Conservation (phyloP, 2,113 vertebrate species). For the Aplodontia rufa region DNA sequence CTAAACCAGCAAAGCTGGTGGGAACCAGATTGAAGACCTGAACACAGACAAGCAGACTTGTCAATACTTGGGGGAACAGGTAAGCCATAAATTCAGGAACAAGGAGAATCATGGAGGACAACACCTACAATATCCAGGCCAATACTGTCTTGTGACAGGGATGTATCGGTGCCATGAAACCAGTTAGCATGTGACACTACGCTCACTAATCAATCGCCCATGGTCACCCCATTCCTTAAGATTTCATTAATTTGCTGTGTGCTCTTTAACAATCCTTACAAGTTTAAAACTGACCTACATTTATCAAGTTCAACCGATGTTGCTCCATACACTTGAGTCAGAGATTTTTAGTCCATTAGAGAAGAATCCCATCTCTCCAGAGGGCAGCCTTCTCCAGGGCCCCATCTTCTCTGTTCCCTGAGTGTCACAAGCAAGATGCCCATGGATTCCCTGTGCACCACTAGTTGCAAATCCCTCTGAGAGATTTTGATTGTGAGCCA, state of each 20-base stretch:
- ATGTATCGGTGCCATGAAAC: neutral
- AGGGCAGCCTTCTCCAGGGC: neutral
- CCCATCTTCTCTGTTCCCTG: neutral
- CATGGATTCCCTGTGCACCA: neutral
- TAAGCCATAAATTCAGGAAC: neutral
- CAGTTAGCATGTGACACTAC: neutral
- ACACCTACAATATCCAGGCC: neutral
- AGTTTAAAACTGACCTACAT: accelerated
- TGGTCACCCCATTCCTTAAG: neutral
- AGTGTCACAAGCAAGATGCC: neutral
- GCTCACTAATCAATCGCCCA: neutral
- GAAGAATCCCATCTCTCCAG: neutral
- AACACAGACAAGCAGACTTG: neutral
- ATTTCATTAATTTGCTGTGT: neutral
- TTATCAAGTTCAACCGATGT: neutral
- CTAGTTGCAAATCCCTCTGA: neutral
- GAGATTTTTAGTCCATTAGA: neutral
- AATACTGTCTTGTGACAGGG: neutral
- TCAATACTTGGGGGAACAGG: neutral
- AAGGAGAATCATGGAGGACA: neutral
- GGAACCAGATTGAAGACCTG: neutral
- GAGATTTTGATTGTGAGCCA: neutral
- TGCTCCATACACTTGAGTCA: neutral
- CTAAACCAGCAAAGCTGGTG: neutral
- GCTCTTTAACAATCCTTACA: neutral